These are phyloP conservation scores for Bradypus variegatus DNA, from an alignment of 2,797 vertebrate genomes.

Conservation along the genomic window DNA sequence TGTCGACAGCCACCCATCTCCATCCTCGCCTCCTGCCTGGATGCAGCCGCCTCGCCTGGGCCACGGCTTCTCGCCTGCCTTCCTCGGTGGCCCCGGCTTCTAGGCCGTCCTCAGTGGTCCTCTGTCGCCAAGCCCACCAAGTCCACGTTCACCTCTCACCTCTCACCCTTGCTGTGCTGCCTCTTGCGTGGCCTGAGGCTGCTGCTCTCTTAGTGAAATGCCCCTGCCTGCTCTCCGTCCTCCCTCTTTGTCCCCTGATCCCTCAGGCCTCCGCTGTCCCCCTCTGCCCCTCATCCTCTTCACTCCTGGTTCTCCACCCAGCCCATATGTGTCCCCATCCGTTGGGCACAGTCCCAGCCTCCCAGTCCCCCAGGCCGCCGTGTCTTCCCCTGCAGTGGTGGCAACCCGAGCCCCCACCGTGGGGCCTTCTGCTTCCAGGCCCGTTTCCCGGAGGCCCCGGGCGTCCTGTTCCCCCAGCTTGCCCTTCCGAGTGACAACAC, in stretches of 20 bases:
- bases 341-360: background rate
- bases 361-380: background rate
- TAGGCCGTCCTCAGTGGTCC: too few species aligned
- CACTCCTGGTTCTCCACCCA: background rate
- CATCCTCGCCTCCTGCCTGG: background rate
- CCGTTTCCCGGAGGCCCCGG: background rate
- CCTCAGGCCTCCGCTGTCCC: background rate
- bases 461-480: background rate
- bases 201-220: background rate
- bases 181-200: too few species aligned
- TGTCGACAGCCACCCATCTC: background rate
- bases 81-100: too few species aligned
- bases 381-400: background rate
- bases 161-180: too few species aligned
- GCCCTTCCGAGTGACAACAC: too few species aligned
- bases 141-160: too few species aligned
- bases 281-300: background rate
- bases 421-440: too few species aligned
- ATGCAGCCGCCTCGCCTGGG: rapidly evolving
- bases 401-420: too few species aligned
- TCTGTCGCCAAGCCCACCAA: too few species aligned
- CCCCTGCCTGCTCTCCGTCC: too few species aligned
- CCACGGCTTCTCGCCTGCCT: too few species aligned
- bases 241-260: background rate
- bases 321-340: background rate